Conservation (phyloP, 1,140 invertebrate species). For the Chrysopa pallens region DNA sequence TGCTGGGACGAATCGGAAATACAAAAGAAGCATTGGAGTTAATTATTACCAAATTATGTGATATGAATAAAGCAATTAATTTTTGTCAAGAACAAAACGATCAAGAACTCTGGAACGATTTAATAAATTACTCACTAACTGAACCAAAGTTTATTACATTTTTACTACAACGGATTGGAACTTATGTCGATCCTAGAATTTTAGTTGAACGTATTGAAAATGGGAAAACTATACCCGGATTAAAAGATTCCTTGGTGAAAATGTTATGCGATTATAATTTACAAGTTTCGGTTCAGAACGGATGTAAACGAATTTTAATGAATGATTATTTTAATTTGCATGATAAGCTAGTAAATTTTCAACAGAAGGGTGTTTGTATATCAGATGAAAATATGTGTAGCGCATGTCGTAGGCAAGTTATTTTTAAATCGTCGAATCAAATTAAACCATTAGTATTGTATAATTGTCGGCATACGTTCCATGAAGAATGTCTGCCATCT, state of each 20-base stretch:
- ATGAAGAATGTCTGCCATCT: slow-evolving; percentile 59
- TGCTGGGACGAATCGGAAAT: slow-evolving; percentile 85
- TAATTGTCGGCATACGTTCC: slow-evolving; percentile 80
- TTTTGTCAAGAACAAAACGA: slow-evolving; percentile 97
- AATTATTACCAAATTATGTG: slow-evolving; percentile 65
- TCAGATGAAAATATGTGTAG: slow-evolving; percentile 55
- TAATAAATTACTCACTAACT: slow-evolving; percentile 76
- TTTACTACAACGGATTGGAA: slow-evolving; percentile 63
- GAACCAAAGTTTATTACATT: slow-evolving; percentile 70
- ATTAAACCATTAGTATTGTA: slow-evolving; percentile 43
- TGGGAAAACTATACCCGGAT: slow-evolving; percentile 68
- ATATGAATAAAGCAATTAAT: slow-evolving; percentile 84
- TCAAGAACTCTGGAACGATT: slow-evolving; percentile 82
- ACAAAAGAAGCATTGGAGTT: slow-evolving; percentile 77
- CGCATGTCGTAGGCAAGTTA: slow-evolving; percentile 39
- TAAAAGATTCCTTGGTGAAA: slow-evolving; percentile 82
- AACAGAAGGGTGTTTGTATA: slow-evolving; percentile 57
- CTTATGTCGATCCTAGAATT: slow-evolving; percentile 77
- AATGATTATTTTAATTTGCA: slow-evolving; percentile 82
- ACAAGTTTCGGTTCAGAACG: slow-evolving; percentile 75
- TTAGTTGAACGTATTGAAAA: slow-evolving; percentile 71
- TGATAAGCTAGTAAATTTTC: slow-evolving; percentile 55
- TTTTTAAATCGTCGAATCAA: slow-evolving; percentile 10
- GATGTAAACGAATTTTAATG: slow-evolving; percentile 73
- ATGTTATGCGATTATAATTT: slow-evolving; percentile 92